phyloP scores from a whole-genome alignment of 2,888 invertebrate genomes.

The Eucera pruinosa region DNA sequence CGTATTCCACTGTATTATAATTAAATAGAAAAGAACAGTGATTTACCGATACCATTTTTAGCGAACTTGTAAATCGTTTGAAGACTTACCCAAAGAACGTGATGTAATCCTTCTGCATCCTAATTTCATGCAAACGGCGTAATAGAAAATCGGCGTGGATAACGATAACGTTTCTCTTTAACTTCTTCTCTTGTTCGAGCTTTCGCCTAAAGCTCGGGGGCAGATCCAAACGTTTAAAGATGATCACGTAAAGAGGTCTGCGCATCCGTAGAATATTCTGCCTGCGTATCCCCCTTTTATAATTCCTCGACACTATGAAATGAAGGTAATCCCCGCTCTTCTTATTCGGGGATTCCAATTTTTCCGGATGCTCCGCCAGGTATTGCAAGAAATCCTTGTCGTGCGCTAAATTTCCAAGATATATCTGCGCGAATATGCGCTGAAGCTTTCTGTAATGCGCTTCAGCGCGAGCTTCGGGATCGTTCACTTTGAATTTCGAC shows the following conservation, averaged over 20 bases:
- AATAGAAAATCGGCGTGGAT: constrained; percentile 83
- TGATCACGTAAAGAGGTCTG: constrained; percentile 84
- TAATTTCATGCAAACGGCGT: constrained; percentile 76
- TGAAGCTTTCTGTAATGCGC: constrained; percentile 61
- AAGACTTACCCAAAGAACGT: constrained; percentile 76
- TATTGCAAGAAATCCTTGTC: constrained; percentile 84
- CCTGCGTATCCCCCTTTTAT: constrained; percentile 79
- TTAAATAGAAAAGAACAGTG: too few relatives aligned
- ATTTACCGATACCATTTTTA: too few relatives aligned
- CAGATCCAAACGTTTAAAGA: constrained; percentile 79
- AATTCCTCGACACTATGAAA: constrained; percentile 76
- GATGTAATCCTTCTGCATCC: constrained; percentile 73
- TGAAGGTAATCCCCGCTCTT: constrained; percentile 78
- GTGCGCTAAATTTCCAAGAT: constrained; percentile 83
- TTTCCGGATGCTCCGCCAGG: constrained; percentile 75
- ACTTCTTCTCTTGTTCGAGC: constrained; percentile 77
- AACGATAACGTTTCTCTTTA: constrained; percentile 78
- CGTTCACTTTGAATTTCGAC: constrained; percentile 75
- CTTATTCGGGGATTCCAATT: constrained; percentile 81
- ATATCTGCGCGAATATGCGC: constrained; percentile 82
- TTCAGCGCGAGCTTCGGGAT: constrained; percentile 61
- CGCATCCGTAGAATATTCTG: constrained; percentile 84
- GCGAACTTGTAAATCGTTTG: too few relatives aligned
- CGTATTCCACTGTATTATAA: too few relatives aligned
- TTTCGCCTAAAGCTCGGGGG: constrained; percentile 76